These are phyloP conservation scores for Schizotus pectinicornis DNA, from an alignment of 2,888 invertebrate genomes.

Conservation along the genomic window DNA sequence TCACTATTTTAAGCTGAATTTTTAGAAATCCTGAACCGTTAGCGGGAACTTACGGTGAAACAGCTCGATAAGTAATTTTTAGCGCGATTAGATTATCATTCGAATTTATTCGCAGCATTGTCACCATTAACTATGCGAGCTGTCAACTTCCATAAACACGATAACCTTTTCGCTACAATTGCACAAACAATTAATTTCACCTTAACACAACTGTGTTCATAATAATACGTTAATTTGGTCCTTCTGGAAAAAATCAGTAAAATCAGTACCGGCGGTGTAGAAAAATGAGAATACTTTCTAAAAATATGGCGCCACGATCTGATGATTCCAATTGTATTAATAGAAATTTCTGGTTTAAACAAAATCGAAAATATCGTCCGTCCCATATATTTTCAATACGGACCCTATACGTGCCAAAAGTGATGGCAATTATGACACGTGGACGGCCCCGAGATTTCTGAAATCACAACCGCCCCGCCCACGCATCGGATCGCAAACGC, in stretches of 20 bases:
- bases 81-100: conserved; percentile 5
- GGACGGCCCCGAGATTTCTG: conserved; percentile 6
- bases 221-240: neutral
- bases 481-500: too few species aligned
- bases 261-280: conserved; percentile 3
- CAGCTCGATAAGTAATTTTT: conserved; percentile 3
- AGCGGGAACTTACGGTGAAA: conserved; percentile 1
- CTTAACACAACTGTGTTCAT: conserved; percentile 1
- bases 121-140: neutral
- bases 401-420: conserved; percentile 11
- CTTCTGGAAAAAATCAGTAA: conserved; percentile 1
- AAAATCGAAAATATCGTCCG: conserved; percentile 18
- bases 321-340: conserved; percentile 21
- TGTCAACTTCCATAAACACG: conserved; percentile 12
- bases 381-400: conserved; percentile 8
- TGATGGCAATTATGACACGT: conserved; percentile 7
- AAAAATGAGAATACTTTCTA: conserved; percentile 16
- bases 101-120: neutral
- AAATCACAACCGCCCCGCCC: neutral
- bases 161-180: conserved; percentile 19
- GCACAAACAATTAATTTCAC: conserved; percentile 12
- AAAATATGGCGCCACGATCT: conserved; percentile 15
- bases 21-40: conserved; percentile 14
- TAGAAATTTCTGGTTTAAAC: conserved; percentile 19
- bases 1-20: conserved; percentile 10